Conservation (phyloP, 1,140 invertebrate genomes). For the Aculops lycopersici region DNA sequence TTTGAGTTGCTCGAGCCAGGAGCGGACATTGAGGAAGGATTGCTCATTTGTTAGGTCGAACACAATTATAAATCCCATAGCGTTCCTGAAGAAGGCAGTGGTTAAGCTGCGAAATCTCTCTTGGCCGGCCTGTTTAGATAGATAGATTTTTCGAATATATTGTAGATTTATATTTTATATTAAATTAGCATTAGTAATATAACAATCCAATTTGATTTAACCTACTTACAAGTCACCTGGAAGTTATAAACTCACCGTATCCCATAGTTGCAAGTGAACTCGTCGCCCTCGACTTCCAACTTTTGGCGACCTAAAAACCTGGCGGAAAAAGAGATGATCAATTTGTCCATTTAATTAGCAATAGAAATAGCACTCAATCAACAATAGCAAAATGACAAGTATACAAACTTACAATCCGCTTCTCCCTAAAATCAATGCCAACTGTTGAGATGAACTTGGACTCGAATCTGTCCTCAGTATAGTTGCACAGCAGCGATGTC, state of each 20-base stretch:
- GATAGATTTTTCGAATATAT: too few relatives aligned
- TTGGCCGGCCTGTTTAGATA: conserved; percentile 6
- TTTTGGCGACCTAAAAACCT: conserved; percentile 6
- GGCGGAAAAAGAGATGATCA: not conserved
- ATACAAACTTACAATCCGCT: conserved; percentile 39
- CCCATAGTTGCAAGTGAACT: conserved; percentile 72
- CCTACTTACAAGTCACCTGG: too few relatives aligned
- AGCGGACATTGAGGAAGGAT: conserved; percentile 69
- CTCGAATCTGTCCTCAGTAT: conserved; percentile 68
- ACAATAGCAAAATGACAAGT: conserved; percentile 2
- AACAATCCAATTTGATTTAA: too few relatives aligned
- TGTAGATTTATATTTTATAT: too few relatives aligned
- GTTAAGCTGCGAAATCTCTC: conserved; percentile 68
- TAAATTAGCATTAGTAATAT: too few relatives aligned
- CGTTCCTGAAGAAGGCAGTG: conserved; percentile 82
- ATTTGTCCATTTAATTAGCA: not conserved
- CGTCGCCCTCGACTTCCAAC: conserved; percentile 38
- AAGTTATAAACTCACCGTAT: conserved; percentile 57
- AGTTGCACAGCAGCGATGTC: conserved; percentile 70
- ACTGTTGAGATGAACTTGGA: conserved; percentile 80
- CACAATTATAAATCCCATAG: conserved; percentile 79
- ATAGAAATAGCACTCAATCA: conserved; percentile 1
- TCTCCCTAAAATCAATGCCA: conserved; percentile 87
- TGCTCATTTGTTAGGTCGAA: conserved; percentile 86
- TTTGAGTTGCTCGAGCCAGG: conserved; percentile 77